phyloP scores from a whole-genome alignment of 2,113 vertebrate genomes.

The Bombycilla garrulus region DNA sequence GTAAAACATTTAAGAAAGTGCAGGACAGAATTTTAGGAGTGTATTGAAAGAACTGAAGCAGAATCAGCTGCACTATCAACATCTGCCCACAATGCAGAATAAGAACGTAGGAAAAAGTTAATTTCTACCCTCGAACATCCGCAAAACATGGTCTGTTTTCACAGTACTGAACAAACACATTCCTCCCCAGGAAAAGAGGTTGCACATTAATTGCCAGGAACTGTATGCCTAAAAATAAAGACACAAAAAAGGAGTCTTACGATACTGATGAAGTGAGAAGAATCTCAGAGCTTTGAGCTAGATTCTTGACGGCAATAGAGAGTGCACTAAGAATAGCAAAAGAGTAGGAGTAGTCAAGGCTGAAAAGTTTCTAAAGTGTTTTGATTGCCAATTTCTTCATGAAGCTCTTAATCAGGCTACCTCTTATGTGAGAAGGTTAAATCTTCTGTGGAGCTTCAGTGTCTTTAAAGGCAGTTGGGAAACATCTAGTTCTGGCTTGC shows the following conservation, averaged over 20 bases:
- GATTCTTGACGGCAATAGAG: slow-evolving; percentile 55
- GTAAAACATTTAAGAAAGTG: not conserved
- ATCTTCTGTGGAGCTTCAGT: not conserved
- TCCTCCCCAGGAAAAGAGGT: slow-evolving; percentile 4
- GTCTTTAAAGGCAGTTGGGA: not conserved
- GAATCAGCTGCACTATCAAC: not conserved
- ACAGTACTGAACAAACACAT: not conserved
- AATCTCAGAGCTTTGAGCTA: slow-evolving; percentile 59
- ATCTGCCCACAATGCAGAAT: not conserved
- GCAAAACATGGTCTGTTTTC: slow-evolving; percentile 12
- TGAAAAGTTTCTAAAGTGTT: slow-evolving; percentile 68
- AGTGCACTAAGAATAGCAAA: slow-evolving; percentile 65
- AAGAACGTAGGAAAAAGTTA: slow-evolving; percentile 18
- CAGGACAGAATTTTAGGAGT: not conserved
- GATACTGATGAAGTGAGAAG: slow-evolving; percentile 61
- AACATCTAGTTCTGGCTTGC: not conserved
- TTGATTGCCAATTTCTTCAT: slow-evolving; percentile 25
- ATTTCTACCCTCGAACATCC: slow-evolving; percentile 4
- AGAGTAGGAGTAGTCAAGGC: slow-evolving; percentile 67
- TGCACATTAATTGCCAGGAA: slow-evolving; percentile 41
- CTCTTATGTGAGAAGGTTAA: slow-evolving; percentile 15
- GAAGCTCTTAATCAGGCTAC: slow-evolving; percentile 43
- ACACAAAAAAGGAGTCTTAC: slow-evolving; percentile 43
- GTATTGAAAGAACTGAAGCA: not conserved
- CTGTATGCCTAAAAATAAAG: slow-evolving; percentile 59